A percentile compares a stretch with the other conserved stretches of the same genome.
These are phyloP conservation scores for Luidia sarsii DNA, from an alignment of 53 echinoderm and acorn worm genomes.

Conservation along the genomic window DNA sequence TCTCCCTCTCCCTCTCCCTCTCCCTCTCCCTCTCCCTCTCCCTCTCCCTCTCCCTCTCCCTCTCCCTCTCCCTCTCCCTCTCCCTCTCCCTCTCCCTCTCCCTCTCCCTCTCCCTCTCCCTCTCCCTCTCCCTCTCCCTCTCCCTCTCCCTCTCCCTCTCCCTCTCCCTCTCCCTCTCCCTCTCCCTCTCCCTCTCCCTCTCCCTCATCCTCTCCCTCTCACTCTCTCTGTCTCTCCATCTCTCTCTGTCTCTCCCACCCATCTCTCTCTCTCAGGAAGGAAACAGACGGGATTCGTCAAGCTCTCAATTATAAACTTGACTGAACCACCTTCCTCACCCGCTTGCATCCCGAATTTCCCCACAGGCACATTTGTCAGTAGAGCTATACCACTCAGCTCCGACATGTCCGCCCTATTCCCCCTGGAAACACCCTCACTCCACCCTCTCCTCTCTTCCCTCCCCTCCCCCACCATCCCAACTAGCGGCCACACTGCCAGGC, in stretches of 20 bases:
- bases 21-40: too few relatives aligned
- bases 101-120: too few relatives aligned
- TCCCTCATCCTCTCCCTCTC: background rate
- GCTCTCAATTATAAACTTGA: constrained; percentile 44
- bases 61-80: too few relatives aligned
- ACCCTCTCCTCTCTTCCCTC: constrained; percentile 9
- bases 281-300: constrained; percentile 40
- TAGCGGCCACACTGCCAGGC: background rate
- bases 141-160: too few relatives aligned
- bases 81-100: too few relatives aligned
- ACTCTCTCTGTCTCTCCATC: too few relatives aligned
- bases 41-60: too few relatives aligned
- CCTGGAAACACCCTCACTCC: background rate
- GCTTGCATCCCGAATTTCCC: background rate
- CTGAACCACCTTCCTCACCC: constrained; percentile 24
- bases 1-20: too few relatives aligned
- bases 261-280: constrained; percentile 50
- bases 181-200: too few relatives aligned
- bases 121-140: too few relatives aligned
- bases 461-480: constrained; percentile 34
- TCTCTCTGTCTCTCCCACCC: background rate
- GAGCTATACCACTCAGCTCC: constrained; percentile 14
- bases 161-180: too few relatives aligned
- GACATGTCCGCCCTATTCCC: constrained; percentile 40
- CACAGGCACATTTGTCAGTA: constrained; percentile 32